Percentiles rank a stretch among this genome's conserved stretches.
phyloP scores from a whole-genome alignment of 1,140 invertebrate species.

The Anagrus nilaparvatae region DNA sequence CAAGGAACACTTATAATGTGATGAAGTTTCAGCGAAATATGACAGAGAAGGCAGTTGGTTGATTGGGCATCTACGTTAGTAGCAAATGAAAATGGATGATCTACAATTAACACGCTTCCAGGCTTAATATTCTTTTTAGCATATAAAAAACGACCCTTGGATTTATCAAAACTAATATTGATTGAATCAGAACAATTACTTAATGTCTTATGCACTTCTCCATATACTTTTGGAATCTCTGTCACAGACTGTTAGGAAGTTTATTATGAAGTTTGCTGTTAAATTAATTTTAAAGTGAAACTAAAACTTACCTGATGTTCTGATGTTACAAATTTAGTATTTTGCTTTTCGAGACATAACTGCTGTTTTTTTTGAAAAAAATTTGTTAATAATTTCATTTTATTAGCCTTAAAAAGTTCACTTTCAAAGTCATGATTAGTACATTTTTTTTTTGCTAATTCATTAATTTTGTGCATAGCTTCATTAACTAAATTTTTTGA shows the following conservation, averaged over 20 bases:
- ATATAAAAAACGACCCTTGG: constrained; percentile 30
- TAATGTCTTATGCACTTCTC: constrained; percentile 25
- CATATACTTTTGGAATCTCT: constrained; percentile 23
- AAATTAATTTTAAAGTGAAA: neutral
- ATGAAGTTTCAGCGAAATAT: constrained; percentile 27
- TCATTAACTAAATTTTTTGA: constrained; percentile 18
- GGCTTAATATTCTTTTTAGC: constrained; percentile 32
- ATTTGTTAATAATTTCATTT: constrained; percentile 17
- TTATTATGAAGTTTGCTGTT: neutral
- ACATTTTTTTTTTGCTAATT: constrained; percentile 12
- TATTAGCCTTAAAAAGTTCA: constrained; percentile 11
- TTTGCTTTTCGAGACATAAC: neutral
- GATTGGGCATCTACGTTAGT: constrained; percentile 34
- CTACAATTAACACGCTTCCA: constrained; percentile 40
- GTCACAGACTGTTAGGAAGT: constrained; percentile 9
- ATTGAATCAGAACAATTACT: constrained; percentile 30
- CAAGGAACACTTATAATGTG: constrained; percentile 39
- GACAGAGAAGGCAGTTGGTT: constrained; percentile 47
- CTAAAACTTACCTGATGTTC: neutral
- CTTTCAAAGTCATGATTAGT: neutral
- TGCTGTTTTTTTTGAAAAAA: constrained; percentile 12
- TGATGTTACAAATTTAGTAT: constrained; percentile 8
- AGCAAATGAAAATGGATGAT: constrained; percentile 37
- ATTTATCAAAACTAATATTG: constrained; percentile 20
- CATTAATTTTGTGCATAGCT: constrained; percentile 19